Evolutionary conservation across 2,888 invertebrate genomes (phyloP).

Genomic region (Smittia sp.): DNA sequence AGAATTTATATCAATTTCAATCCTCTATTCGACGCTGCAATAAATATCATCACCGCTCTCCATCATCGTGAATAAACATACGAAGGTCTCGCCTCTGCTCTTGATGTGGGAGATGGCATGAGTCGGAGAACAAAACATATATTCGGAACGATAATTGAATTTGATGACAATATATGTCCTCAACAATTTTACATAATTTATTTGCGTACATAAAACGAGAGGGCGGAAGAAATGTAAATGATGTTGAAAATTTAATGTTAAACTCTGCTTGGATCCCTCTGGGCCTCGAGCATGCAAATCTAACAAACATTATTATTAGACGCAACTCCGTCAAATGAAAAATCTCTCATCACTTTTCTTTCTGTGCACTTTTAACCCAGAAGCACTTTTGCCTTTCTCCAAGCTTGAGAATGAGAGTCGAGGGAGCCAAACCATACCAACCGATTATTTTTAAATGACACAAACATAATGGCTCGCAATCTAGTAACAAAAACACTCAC

Average conservation of each 20-base stretch:
- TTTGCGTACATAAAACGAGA: neutral
- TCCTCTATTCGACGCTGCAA: neutral
- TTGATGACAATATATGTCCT: slow-evolving; percentile 33
- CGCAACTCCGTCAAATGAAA: neutral
- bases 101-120: neutral
- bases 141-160: slow-evolving; percentile 28
- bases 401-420: neutral
- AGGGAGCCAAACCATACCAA: slow-evolving; percentile 15
- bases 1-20: neutral
- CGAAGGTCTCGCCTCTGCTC: neutral
- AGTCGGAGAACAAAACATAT: neutral
- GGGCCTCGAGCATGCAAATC: no score
- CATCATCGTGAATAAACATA: neutral
- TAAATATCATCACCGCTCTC: slow-evolving; percentile 12
- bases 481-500: slow-evolving; percentile 11
- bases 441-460: slow-evolving; percentile 38
- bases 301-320: neutral
- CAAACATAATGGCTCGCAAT: slow-evolving; percentile 25
- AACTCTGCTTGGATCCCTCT: neutral
- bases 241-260: no score
- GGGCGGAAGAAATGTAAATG: no score
- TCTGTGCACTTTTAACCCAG: neutral
- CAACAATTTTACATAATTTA: slow-evolving; percentile 22
- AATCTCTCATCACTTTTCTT: neutral
- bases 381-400: neutral